Base-by-base conservation (phyloP, 2,113 vertebrate genomes). In the Nannospalax galili region DNA sequence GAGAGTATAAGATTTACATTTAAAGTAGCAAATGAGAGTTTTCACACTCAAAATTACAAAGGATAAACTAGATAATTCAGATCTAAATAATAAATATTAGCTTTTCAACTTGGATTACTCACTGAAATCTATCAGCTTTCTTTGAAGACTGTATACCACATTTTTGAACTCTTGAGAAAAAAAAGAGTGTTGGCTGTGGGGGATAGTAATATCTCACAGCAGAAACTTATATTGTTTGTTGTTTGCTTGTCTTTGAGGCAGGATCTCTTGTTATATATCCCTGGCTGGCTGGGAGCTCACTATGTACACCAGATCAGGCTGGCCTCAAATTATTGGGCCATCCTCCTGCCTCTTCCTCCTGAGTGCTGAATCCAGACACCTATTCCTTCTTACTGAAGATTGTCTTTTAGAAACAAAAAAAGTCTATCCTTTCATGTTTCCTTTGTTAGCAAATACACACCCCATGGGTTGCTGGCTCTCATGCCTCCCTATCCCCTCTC, bases 341-440 rank as follows among this genome's bases (percentile, higher is more conserved):
- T 10, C 45, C 17, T 52, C 75, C 45, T 52, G 28, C 45, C 45
- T 78, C 28, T 52, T 14, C 45, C 45, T 28, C 45, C 45, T 8
- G 28, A 78, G 17, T 52, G 16, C 45, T 52, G 45, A 78, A 15
- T 52, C 17, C 75, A 78, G 17, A 19, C 30, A 32, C 30, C 14
- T 78, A 15, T 35, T 15, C 45, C 56, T 65, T 24, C 15, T 84
- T 82, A 64, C 37, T 87, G 75, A 67, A 91, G 26, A 91, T 65
- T 70, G 69, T 32, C 26, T 62, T 79, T 90, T 94, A 78, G 70
- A 82, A 86, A 73, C 11, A n/a, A 90, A 82, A 62, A 58, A 69
- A 78, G 22, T 37, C 32, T 19, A 16, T n/a, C 35, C 56, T 40
- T 52, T 42, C 74, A 45, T 69, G 26, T 30, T 85, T 79, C 30